A percentile compares a stretch with the other conserved stretches of the same genome.
These are phyloP conservation scores for Eustalomyia histrio DNA, from an alignment of 2,888 invertebrate species.

Conservation along the genomic window DNA sequence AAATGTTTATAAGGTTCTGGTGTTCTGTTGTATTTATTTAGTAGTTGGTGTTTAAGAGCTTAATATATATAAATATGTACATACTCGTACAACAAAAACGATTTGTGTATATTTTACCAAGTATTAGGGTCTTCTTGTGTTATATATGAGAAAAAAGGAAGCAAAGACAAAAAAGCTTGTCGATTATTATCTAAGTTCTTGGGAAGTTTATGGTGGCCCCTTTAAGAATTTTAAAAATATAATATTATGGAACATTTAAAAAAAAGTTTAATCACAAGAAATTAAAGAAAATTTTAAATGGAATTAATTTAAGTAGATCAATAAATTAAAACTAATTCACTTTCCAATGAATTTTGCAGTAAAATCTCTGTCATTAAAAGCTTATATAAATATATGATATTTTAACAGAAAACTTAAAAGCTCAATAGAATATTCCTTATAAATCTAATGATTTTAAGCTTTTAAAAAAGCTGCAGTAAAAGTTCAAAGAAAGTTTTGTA, in stretches of 20 bases:
- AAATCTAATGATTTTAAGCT: too few species aligned
- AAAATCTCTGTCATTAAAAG: too few species aligned
- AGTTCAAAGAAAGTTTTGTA: too few species aligned
- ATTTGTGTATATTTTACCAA: slow-evolving; percentile 49
- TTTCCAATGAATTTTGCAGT: too few species aligned
- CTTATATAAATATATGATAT: too few species aligned
- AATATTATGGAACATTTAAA: background rate
- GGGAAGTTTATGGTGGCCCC: slow-evolving; percentile 55
- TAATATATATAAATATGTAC: background rate
- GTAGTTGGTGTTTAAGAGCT: background rate
- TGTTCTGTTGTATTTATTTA: slow-evolving; percentile 13
- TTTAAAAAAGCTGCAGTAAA: too few species aligned
- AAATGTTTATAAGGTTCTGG: slow-evolving; percentile 37
- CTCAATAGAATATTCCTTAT: too few species aligned
- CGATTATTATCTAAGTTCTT: slow-evolving; percentile 63
- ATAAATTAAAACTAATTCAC: too few species aligned
- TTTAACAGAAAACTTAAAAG: too few species aligned
- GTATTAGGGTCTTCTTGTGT: slow-evolving; percentile 55
- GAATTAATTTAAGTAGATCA: too few species aligned
- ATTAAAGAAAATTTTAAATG: too few species aligned
- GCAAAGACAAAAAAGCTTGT: slow-evolving; percentile 44
- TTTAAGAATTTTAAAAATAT: slow-evolving; percentile 8
- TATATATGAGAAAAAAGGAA: slow-evolving; percentile 12
- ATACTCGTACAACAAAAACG: background rate
- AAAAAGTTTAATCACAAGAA: background rate